Base-by-base conservation (phyloP, 2,888 invertebrate genomes). In the Cepaea hortensis region DNA sequence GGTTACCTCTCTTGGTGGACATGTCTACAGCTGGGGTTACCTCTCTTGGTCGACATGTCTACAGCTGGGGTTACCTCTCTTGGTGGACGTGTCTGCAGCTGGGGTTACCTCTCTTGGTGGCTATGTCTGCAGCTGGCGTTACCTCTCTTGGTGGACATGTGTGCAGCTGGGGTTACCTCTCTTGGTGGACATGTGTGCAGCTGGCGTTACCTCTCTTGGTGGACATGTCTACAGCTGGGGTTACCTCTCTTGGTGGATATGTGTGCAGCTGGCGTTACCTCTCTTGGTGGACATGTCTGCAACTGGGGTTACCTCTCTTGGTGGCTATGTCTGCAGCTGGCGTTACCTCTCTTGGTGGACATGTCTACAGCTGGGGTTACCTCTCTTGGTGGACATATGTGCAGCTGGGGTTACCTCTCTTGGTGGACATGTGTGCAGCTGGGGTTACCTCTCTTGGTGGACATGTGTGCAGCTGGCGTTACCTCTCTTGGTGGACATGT, bases 1-100 rank as follows among this genome's bases (percentile, higher is more conserved):
- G n/a, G n/a, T n/a, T n/a, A n/a, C n/a, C n/a, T 90, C 80, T 92
- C 92, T 1, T 92, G 92, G 92, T 92, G 92, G 92, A 93, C 92
- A 11, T 91, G 91, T 86, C 35, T 92, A 50, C 91, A 90, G 87
- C 90, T 92, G 86, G 91, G n/a, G n/a, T n/a, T n/a, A n/a, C n/a
- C n/a, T 90, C 80, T 92, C 92, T 1, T 92, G 92, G 92, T 92
- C 92, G 92, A 93, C 92, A 11, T 91, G 91, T 86, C 35, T 92
- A 50, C 91, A 90, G 87, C 90, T 92, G 86, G 91, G n/a, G n/a
- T n/a, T n/a, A n/a, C n/a, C n/a, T 90, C 80, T 92, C 92, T 1
- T 92, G 92, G 92, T 92, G 92, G 92, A 93, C 92, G 11, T 91
- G 91, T 86, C 35, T 92, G 61, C 91, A 90, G 87, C 90, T 92